Conservation (phyloP, 2,888 invertebrate species). For the Electrophaes corylata region DNA sequence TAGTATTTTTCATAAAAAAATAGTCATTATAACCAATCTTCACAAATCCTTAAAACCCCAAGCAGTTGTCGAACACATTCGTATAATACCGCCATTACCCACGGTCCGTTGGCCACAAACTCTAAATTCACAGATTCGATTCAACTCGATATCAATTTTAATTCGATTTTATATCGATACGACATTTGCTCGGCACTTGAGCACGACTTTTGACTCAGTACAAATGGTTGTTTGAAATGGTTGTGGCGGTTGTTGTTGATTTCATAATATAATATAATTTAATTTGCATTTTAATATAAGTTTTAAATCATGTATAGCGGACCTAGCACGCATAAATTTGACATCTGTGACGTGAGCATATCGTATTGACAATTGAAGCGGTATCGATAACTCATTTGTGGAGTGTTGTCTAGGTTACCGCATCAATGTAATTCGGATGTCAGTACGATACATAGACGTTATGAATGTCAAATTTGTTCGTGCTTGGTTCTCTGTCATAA, state of each 20-base stretch:
- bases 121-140: slow-evolving; percentile 54
- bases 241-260: slow-evolving; percentile 40
- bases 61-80: slow-evolving; percentile 62
- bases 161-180: slow-evolving; percentile 69
- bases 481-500: too few species aligned
- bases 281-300: not conserved
- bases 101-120: slow-evolving; percentile 55
- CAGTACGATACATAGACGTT: too few species aligned
- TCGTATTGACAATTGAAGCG: too few species aligned
- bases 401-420: too few species aligned
- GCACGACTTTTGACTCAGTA: slow-evolving; percentile 45
- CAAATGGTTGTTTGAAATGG: slow-evolving; percentile 50
- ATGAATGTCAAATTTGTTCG: too few species aligned
- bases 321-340: too few species aligned
- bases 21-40: slow-evolving; percentile 20
- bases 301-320: not conserved
- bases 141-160: slow-evolving; percentile 60
- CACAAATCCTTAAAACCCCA: slow-evolving; percentile 39
- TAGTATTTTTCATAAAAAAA: too few species aligned
- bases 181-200: slow-evolving; percentile 50
- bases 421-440: too few species aligned
- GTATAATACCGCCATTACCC: slow-evolving; percentile 62
- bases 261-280: not conserved
- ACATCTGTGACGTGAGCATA: too few species aligned
- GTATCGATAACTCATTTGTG: too few species aligned